Conservation (phyloP, 2,113 vertebrate genomes). For the Petroica traversi region DNA sequence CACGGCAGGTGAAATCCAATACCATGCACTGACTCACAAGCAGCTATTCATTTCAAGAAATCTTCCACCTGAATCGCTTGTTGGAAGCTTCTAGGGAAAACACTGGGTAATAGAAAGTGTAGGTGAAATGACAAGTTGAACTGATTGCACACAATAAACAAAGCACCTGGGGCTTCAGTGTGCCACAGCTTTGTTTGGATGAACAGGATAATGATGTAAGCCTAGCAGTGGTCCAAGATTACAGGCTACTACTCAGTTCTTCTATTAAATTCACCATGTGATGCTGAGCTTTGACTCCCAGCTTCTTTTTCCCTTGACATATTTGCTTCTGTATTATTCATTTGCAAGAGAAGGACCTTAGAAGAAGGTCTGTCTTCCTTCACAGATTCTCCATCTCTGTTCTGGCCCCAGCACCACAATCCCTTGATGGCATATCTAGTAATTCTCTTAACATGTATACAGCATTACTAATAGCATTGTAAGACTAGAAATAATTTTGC, state of each 20-base stretch:
- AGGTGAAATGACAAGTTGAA: conserved; percentile 11
- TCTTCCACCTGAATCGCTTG: not conserved
- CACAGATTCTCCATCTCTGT: not conserved
- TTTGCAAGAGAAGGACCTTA: not conserved
- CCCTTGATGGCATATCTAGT: not conserved
- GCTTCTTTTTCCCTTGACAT: not conserved
- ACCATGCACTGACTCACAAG: not conserved
- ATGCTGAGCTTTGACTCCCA: not conserved
- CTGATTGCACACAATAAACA: not conserved
- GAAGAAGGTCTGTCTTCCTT: not conserved
- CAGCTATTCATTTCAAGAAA: not conserved
- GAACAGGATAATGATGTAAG: not conserved
- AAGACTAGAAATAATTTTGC: not conserved
- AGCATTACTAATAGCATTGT: not conserved
- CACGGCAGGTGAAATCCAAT: not conserved
- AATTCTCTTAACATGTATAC: not conserved
- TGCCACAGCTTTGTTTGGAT: not conserved
- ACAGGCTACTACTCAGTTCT: not conserved
- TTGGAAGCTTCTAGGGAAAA: conserved; percentile 14
- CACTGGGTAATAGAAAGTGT: not conserved
- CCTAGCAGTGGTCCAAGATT: not conserved
- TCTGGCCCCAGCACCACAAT: not conserved
- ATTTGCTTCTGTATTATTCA: not conserved
- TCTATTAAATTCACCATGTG: not conserved
- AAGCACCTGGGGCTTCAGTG: not conserved